Base-by-base conservation (phyloP, 1,140 invertebrate genomes). In the Calephelis virginiensis region DNA sequence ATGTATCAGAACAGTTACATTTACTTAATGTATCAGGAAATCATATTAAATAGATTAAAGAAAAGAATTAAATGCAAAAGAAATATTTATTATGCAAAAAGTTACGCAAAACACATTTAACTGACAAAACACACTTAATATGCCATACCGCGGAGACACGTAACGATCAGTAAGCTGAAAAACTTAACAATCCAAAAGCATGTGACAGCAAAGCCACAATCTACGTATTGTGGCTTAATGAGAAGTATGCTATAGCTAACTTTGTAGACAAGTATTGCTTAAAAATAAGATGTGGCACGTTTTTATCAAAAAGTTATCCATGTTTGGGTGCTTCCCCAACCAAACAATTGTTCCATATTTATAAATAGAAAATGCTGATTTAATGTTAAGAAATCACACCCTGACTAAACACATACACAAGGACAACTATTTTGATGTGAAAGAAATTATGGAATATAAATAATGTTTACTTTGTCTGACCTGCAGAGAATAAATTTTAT, bases 301-400 rank as follows among this genome's bases (percentile, higher is more conserved):
- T 56, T 37, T 56, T 56, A 17, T 59, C n/a, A 17, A 7, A 59
- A 59, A 7, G 1, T 5, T 37, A 28, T 37, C 17, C 53, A 28
- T 59, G 8, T 59, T 59, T 59, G 14, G 53, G 53, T 17, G 53
- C 53, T 59, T 59, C 53, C 1, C 53, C 53, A 14, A 59, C 13
- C 10, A 37, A 10, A 17, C 8, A 11, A 59, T 59, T 17, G 53
- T 59, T 0, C 53, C 53, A 11, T 59, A 59, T 59, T 17, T 59
- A 59, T 9, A 17, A 9, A 6, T 14, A 8, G 53, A 17, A 59
- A 59, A 59, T 8, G 14, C 17, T 13, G n/a, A 59, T 8, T 17
- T 59, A 17, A 11, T 17, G 10, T 59, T 8, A 59, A 59, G 9
- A 59, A 14, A 59, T 14, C 14, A 59, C n/a, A 59, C 14, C n/a